Conservation (phyloP, 2,888 invertebrate genomes). For the Proisotoma minuta region DNA sequence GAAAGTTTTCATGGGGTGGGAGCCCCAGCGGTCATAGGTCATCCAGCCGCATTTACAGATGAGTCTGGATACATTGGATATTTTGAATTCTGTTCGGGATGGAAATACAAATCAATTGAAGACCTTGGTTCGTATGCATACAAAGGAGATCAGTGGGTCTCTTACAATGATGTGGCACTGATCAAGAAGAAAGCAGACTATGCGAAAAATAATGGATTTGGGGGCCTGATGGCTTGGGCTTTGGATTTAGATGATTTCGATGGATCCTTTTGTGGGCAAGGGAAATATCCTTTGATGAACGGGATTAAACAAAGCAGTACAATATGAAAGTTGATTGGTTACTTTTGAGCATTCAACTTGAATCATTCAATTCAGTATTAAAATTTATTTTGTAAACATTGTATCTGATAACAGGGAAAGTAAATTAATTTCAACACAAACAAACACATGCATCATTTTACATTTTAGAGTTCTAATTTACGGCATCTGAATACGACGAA, state of each 20-base stretch:
- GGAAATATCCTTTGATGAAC: constrained; percentile 51
- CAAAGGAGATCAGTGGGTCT: constrained; percentile 70
- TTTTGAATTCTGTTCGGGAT: constrained; percentile 77
- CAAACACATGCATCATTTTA: too few relatives aligned
- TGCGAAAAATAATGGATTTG: constrained; percentile 49
- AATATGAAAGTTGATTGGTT: too few relatives aligned
- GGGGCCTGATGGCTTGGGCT: constrained; percentile 57
- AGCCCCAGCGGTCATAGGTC: constrained; percentile 63
- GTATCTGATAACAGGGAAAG: not conserved
- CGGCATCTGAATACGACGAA: too few relatives aligned
- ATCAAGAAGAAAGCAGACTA: constrained; percentile 56
- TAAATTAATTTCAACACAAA: too few relatives aligned
- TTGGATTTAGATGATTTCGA: constrained; percentile 57
- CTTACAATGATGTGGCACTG: constrained; percentile 65
- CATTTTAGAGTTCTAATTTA: too few relatives aligned
- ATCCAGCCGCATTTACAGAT: constrained; percentile 58
- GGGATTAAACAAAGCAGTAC: constrained; percentile 49
- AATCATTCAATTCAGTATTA: not conserved
- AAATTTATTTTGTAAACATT: not conserved
- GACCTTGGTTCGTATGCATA: constrained; percentile 55
- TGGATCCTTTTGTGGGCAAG: constrained; percentile 50
- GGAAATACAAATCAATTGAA: constrained; percentile 67
- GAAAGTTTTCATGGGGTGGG: constrained; percentile 5
- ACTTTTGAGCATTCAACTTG: not conserved
- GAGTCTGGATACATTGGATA: constrained; percentile 79